Evolutionary conservation across 2,113 vertebrate species (phyloP).

Genomic region (Gasterosteus nipponicus): DNA sequence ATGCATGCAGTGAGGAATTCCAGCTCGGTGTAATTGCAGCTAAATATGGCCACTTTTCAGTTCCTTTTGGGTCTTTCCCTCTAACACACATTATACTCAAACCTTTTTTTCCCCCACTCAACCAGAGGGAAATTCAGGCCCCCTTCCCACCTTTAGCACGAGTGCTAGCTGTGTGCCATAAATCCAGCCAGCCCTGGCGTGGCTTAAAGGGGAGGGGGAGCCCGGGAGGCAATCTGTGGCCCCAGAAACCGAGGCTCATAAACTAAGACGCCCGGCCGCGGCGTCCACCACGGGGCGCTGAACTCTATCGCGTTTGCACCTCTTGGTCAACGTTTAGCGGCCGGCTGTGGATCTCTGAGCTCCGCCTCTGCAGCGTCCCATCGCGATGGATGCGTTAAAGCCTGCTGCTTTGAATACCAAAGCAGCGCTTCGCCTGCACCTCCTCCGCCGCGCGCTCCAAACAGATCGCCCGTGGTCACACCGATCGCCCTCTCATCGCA

Average conservation of each 20-base stretch:
- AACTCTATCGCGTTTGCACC: constrained; percentile 44
- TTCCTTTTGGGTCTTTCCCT: not conserved
- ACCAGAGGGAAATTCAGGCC: constrained; percentile 44
- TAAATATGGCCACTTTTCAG: not conserved
- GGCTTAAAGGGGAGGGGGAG: constrained; percentile 48
- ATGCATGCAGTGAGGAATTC: too few species aligned
- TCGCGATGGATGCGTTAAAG: constrained; percentile 73
- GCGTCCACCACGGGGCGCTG: constrained; percentile 38
- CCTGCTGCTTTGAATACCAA: constrained; percentile 73
- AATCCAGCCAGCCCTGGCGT: constrained; percentile 64
- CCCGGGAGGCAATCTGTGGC: constrained; percentile 73
- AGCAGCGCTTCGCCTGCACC: constrained; percentile 61
- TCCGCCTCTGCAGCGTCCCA: constrained; percentile 63
- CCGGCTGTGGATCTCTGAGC: constrained; percentile 63
- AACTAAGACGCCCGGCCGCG: too few species aligned
- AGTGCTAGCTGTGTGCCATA: constrained; percentile 65
- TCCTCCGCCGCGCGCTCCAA: constrained; percentile 48
- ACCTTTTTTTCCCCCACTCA: constrained; percentile 16
- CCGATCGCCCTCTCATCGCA: constrained; percentile 52
- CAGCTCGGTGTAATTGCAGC: not conserved
- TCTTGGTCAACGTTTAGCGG: constrained; percentile 52
- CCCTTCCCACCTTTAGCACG: constrained; percentile 34
- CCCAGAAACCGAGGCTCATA: too few species aligned
- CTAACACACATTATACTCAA: constrained; percentile 10
- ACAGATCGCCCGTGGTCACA: constrained; percentile 62